Base-by-base conservation (phyloP, 2,888 invertebrate genomes). In the Sussaba pulchella region DNA sequence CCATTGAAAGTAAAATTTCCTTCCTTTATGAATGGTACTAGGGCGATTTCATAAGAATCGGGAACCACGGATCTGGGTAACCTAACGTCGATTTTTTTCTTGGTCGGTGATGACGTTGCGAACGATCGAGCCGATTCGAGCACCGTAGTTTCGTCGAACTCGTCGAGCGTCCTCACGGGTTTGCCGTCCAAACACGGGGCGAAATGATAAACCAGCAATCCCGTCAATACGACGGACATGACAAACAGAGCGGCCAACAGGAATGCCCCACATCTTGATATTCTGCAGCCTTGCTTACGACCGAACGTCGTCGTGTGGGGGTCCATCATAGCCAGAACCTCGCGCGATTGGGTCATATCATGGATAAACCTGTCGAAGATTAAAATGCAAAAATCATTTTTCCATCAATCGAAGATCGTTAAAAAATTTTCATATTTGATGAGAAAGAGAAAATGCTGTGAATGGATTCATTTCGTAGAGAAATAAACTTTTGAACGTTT, bases 1-100 rank as follows among this genome's bases (percentile, higher is more conserved):
- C 97, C 97, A 82, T 95, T 93, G 88, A 97, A 97, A 12, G 96
- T 97, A 85, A 97, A 97, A 89, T 97, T 97, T 0, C 95, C 95
- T 88, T 95, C 95, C 87, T 93, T 93, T 76, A 97, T 94, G 86
- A 95, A 96, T 0, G 97, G 97, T 47, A 95, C 94, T 76, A 97
- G 92, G 83, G 94, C 94, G 2, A 97, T 91, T 81, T 94, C 94
- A 88, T 97, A 97, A 31, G 94, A 94, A 52, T 95, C 93, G 0
- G 97, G 97, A 66, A 93, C 92, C 0, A 97, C 92, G 50, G 95
- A 93, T 71, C 92, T 94, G 0, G 97, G 97, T 78, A 97, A 91
- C 85, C 97, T 94, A 1, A 97, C 95, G 88, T 96, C 94, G n/a
- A 92, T 88, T 83, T 92, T 93, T 26, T 88, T 88, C 61, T 92